phyloP scores from a whole-genome alignment of 2,797 vertebrate species.

The Picus viridis region DNA sequence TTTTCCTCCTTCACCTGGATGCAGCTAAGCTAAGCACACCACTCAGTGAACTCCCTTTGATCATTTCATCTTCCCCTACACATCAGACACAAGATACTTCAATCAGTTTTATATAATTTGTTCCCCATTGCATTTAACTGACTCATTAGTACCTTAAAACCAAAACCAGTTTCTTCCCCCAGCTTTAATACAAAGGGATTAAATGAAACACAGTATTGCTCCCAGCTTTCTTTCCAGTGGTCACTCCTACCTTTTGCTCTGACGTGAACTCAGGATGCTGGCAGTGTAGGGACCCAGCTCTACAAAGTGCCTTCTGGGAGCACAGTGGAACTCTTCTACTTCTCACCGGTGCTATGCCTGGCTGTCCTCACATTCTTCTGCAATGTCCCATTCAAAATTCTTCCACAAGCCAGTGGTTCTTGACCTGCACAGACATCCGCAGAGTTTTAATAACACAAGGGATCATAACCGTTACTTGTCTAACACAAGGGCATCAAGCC shows the following conservation, averaged over 20 bases:
- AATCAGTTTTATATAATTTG: background rate
- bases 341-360: background rate
- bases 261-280: background rate
- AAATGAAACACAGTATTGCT: background rate
- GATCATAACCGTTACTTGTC: background rate
- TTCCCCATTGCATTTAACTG: background rate
- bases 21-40: background rate
- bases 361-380: background rate
- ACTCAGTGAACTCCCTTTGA: background rate
- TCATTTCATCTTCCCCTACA: background rate
- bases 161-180: background rate
- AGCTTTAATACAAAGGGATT: background rate
- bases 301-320: background rate
- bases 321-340: background rate
- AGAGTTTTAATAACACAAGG: background rate
- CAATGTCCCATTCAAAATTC: background rate
- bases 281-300: background rate
- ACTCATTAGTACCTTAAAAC: background rate
- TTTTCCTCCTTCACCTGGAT: background rate
- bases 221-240: background rate
- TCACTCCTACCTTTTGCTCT: background rate
- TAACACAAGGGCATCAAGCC: background rate
- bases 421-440: background rate
- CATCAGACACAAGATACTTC: background rate
- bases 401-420: rapidly evolving